Conservation (phyloP, 2,888 invertebrate species). For the Ichneumoninae sp. region DNA sequence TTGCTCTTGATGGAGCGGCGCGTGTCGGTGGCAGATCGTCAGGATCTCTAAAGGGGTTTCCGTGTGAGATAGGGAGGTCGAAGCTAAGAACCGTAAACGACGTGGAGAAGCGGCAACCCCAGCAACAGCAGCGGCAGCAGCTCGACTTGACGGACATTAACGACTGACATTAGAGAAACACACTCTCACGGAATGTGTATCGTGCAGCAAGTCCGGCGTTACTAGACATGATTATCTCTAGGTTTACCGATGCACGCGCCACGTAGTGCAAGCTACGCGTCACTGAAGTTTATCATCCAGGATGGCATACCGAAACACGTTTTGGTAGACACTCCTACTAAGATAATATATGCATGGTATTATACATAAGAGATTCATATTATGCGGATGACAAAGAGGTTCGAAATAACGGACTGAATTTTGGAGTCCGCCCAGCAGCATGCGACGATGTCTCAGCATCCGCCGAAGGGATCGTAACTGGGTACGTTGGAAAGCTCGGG, state of each 20-base stretch:
- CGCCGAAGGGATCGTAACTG: too few relatives aligned
- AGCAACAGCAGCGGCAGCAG: conserved; percentile 7
- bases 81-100: conserved; percentile 15
- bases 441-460: too few relatives aligned
- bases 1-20: conserved; percentile 36
- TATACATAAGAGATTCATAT: not conserved
- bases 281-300: conserved; percentile 18
- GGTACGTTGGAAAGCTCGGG: too few relatives aligned
- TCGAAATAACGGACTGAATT: not conserved
- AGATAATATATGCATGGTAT: conserved; percentile 23
- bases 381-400: conserved; percentile 2
- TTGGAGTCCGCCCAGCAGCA: not conserved
- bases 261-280: conserved; percentile 3
- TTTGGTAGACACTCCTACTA: not conserved
- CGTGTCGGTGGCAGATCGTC: conserved; percentile 37
- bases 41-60: conserved; percentile 2
- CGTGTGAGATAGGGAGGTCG: conserved; percentile 31
- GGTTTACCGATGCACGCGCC: conserved; percentile 17
- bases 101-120: conserved; percentile 30
- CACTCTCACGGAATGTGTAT: conserved; percentile 17
- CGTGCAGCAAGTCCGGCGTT: conserved; percentile 6
- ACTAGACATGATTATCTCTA: conserved; percentile 38
- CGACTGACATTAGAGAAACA: conserved; percentile 28
- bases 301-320: conserved; percentile 3
- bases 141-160: conserved; percentile 37